These are phyloP conservation scores for Andinoacara biseriatus DNA, from an alignment of 2,113 vertebrate species.

Conservation along the genomic window DNA sequence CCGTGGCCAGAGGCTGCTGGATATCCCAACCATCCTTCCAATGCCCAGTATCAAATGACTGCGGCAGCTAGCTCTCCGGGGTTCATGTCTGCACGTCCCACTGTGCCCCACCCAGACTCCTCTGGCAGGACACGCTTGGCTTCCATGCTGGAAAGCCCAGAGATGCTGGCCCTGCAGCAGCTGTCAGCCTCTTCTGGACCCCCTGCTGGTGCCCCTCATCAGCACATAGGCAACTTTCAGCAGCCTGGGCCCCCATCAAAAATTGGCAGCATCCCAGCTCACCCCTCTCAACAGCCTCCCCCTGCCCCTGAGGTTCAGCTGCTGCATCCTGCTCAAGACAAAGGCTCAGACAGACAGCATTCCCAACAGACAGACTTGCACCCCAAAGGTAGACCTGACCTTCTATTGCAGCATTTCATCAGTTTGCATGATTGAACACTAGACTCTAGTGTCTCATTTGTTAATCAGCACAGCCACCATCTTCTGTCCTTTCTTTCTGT, in stretches of 20 bases:
- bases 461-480: not conserved
- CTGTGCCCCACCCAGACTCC: constrained; percentile 71
- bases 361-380: constrained; percentile 52
- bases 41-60: constrained; percentile 80
- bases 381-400: constrained; percentile 73
- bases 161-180: constrained; percentile 98
- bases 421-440: constrained; percentile 9
- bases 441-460: not conserved
- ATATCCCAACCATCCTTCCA: constrained; percentile 85
- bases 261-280: constrained; percentile 70
- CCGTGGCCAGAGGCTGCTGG: constrained; percentile 88
- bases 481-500: not conserved
- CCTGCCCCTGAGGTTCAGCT: constrained; percentile 75
- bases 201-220: constrained; percentile 81
- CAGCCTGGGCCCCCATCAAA: constrained; percentile 77
- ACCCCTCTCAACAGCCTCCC: constrained; percentile 66
- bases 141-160: constrained; percentile 98
- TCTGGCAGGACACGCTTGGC: constrained; percentile 80
- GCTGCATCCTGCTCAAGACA: constrained; percentile 71
- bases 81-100: constrained; percentile 50
- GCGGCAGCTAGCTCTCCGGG: constrained; percentile 65
- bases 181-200: constrained; percentile 91
- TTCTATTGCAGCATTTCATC: constrained; percentile 30
- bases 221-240: constrained; percentile 76
- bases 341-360: constrained; percentile 67